Percentiles rank a stretch among this genome's conserved stretches.
Evolutionary conservation across 2,113 vertebrate genomes (phyloP).

Genomic region (Xiphophorus hellerii): DNA sequence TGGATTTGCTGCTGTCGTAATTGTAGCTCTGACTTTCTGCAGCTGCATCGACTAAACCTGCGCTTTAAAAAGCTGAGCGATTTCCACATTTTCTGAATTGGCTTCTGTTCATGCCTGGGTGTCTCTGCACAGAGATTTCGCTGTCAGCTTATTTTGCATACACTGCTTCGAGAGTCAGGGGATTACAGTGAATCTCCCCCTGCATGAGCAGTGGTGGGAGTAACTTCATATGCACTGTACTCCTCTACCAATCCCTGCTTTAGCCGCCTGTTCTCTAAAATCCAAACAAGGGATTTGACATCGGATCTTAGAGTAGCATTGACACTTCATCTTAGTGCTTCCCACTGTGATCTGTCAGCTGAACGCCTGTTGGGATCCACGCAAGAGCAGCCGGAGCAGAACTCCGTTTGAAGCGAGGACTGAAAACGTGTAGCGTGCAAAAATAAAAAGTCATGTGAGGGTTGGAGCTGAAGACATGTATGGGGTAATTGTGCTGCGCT

Average conservation of each 20-base stretch:
- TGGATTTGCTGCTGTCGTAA: neutral
- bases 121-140: conserved; percentile 40
- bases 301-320: conserved; percentile 58
- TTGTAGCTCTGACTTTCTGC: conserved; percentile 7
- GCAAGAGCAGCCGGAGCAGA: conserved; percentile 37
- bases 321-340: conserved; percentile 59
- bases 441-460: neutral
- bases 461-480: conserved; percentile 12
- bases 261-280: conserved; percentile 46
- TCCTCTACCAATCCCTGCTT: conserved; percentile 50
- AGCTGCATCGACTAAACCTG: conserved; percentile 31
- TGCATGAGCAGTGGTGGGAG: conserved; percentile 69
- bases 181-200: conserved; percentile 69
- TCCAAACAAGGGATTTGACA: conserved; percentile 65
- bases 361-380: conserved; percentile 55
- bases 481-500: neutral
- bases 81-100: conserved; percentile 36
- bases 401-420: conserved; percentile 26
- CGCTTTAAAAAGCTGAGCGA: conserved; percentile 27
- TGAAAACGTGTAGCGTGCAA: conserved; percentile 20
- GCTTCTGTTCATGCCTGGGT: conserved; percentile 9
- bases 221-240: conserved; percentile 71
- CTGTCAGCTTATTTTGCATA: conserved; percentile 48
- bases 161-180: conserved; percentile 47
- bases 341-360: conserved; percentile 64